phyloP scores from a whole-genome alignment of 2,797 vertebrate genomes.

The Trachurus trachurus region DNA sequence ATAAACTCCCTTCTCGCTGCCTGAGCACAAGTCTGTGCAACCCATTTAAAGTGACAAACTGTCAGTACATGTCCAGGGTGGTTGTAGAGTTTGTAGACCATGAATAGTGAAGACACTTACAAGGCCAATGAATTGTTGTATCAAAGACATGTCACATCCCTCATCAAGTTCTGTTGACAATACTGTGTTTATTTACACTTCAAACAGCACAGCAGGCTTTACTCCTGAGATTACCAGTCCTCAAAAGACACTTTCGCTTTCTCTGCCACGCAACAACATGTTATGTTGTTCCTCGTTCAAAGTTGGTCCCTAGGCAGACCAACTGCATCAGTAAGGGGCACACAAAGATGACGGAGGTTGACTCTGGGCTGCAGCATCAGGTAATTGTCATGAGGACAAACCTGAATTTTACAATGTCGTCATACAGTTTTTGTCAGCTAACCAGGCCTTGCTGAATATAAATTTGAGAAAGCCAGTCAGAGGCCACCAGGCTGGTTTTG shows the following conservation, averaged over 20 bases:
- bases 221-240: slow-evolving; percentile 47
- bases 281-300: slow-evolving; percentile 53
- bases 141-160: slow-evolving; percentile 58
- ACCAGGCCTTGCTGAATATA: background rate
- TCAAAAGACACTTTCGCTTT: slow-evolving; percentile 40
- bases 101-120: slow-evolving; percentile 63
- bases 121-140: slow-evolving; percentile 57
- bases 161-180: slow-evolving; percentile 52
- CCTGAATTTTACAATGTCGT: slow-evolving; percentile 1
- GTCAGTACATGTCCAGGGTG: slow-evolving; percentile 64
- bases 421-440: background rate
- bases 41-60: slow-evolving; percentile 69
- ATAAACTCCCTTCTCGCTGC: slow-evolving; percentile 24
- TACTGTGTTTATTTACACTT: slow-evolving; percentile 69
- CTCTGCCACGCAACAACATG: slow-evolving; percentile 47
- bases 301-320: slow-evolving; percentile 30
- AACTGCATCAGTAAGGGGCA: slow-evolving; percentile 33
- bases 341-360: slow-evolving; percentile 33
- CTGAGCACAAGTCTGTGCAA: slow-evolving; percentile 37
- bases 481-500: background rate
- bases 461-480: background rate
- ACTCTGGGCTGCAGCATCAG: slow-evolving; percentile 23
- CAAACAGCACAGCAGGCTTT: slow-evolving; percentile 43
- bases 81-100: slow-evolving; percentile 51
- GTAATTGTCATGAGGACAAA: background rate